These are phyloP conservation scores for Caenorhabditis panamensis DNA, from an alignment of 2,888 invertebrate genomes.

Conservation along the genomic window DNA sequence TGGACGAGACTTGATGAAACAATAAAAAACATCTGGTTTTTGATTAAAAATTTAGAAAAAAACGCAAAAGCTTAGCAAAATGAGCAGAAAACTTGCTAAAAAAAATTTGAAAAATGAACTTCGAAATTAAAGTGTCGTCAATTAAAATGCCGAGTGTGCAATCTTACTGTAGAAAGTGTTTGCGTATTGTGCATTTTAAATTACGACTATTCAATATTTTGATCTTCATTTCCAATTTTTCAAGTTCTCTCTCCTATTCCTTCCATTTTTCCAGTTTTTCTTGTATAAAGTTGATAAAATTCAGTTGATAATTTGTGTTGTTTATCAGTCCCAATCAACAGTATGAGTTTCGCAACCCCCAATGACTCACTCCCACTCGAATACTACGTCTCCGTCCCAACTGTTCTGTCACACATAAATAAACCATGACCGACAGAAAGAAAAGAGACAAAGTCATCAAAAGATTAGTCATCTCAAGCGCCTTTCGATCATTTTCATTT, in stretches of 20 bases:
- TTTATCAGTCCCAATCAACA: background rate
- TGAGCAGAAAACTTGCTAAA: no score
- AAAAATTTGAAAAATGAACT: background rate
- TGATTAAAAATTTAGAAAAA: no score
- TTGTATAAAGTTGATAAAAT: background rate
- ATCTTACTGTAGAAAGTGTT: background rate
- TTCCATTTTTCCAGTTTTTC: background rate
- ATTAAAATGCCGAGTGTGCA: background rate
- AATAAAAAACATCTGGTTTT: no score
- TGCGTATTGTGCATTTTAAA: background rate
- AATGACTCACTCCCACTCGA: slow-evolving; percentile 12
- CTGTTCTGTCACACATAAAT: slow-evolving; percentile 15
- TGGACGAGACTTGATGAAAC: background rate
- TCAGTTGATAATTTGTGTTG: no score
- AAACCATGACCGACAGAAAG: slow-evolving; percentile 1
- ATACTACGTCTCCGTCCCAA: slow-evolving; percentile 3
- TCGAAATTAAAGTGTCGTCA: background rate
- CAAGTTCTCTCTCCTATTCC: background rate
- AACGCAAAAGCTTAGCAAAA: no score
- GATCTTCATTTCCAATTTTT: background rate
- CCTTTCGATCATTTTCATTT: slow-evolving; percentile 2
- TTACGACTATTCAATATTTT: background rate
- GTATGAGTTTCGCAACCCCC: slow-evolving; percentile 23
- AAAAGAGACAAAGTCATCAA: slow-evolving; percentile 35
- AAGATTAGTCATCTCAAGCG: slow-evolving; percentile 46